These are phyloP conservation scores for Esox niger DNA, from an alignment of 2,113 vertebrate genomes.

Conservation along the genomic window DNA sequence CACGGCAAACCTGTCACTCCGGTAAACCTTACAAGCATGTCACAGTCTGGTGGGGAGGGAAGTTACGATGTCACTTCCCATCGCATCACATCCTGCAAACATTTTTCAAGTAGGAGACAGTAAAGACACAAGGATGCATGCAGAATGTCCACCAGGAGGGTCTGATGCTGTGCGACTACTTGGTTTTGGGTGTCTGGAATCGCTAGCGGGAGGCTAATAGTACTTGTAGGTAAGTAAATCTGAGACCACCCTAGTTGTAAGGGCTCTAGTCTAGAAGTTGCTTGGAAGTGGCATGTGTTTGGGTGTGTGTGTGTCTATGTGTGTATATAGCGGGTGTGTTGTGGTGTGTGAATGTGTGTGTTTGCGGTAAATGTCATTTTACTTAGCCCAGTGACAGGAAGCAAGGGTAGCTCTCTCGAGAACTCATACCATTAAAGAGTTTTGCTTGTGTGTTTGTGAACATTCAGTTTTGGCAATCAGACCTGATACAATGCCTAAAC, in stretches of 20 bases:
- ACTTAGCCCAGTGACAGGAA: conserved; percentile 39
- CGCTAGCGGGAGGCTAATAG: no score
- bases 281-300: no score
- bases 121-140: background rate
- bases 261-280: no score
- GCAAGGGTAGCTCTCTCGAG: conserved; percentile 24
- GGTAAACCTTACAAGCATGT: conserved; percentile 30
- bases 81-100: conserved; percentile 44
- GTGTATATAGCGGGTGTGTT: no score
- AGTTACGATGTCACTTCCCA: conserved; percentile 30
- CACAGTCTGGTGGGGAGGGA: background rate
- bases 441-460: no score
- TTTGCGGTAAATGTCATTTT: conserved; percentile 54
- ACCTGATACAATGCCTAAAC: no score
- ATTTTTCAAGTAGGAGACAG: conserved; percentile 15
- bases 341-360: conserved; percentile 10
- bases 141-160: background rate
- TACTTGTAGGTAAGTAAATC: no score
- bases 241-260: no score
- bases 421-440: no score
- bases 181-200: background rate
- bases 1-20: conserved; percentile 46
- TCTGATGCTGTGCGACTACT: background rate
- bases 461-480: background rate
- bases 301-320: conserved; percentile 2